phyloP scores from a whole-genome alignment of 2,113 vertebrate species.

The Corynorhinus townsendii region DNA sequence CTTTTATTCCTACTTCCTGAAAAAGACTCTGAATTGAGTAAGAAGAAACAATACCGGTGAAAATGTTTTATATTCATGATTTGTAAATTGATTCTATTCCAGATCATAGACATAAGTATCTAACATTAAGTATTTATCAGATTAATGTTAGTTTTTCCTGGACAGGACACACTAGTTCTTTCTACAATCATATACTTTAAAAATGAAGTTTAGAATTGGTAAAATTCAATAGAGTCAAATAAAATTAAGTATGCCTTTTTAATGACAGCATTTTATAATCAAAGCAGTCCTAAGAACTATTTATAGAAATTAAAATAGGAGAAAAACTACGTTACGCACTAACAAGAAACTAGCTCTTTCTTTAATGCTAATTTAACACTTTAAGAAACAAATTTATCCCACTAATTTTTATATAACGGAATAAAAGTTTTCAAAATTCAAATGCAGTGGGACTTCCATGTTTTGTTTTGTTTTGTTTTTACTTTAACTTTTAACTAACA shows the following conservation, averaged over 20 bases:
- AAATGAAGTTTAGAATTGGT: conserved; percentile 14
- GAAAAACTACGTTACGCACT: conserved; percentile 19
- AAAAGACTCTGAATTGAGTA: conserved; percentile 87
- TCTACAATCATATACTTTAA: conserved; percentile 35
- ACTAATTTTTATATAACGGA: neutral
- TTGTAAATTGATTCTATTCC: neutral
- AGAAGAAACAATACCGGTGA: conserved; percentile 11
- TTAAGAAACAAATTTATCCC: conserved; percentile 34
- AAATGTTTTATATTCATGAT: conserved; percentile 12
- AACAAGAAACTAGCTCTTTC: conserved; percentile 25
- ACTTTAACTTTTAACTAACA: conserved; percentile 56
- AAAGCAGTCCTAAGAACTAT: neutral
- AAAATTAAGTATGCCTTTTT: conserved; percentile 23
- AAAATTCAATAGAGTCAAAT: conserved; percentile 11
- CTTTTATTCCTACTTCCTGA: conserved; percentile 90
- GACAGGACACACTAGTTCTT: neutral
- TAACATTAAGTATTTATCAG: neutral
- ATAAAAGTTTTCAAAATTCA: conserved; percentile 35
- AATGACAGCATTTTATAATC: neutral
- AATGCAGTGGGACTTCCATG: neutral
- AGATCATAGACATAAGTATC: neutral
- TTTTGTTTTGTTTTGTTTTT: neutral
- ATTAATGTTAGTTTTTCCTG: neutral
- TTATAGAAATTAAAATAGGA: conserved; percentile 30
- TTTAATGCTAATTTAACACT: neutral